Base-by-base conservation (phyloP, 2,113 vertebrate species). In the Donacobius atricapilla region DNA sequence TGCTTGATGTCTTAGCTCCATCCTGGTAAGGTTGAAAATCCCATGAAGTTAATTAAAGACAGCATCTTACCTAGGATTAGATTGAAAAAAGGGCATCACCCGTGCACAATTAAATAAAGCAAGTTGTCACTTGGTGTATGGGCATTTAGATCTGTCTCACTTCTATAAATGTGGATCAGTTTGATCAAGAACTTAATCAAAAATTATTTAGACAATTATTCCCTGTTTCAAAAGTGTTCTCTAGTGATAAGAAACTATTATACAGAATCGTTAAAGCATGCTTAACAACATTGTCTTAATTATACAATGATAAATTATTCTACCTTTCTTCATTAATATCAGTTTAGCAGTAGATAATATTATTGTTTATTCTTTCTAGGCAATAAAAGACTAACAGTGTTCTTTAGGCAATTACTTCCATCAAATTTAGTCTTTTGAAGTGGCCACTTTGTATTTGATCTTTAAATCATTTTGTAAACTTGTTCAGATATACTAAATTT, bases 241-340 rank as follows among this genome's bases (percentile, higher is more conserved):
- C 97, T 97, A 90, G 96, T 97, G 97, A 96, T 97, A 89, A 85
- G 81, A 96, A 95, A 93, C 95, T 90, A 93, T 98, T 98, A 97
- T 84, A 96, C 96, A 95, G 93, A 97, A 96, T 98, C 75, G 33
- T 97, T 98, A 98, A 98, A 97, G 94, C 97, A 93, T 96, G 94
- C 96, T 97, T 98, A 97, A 95, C 47, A 87, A 77, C 97, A 89
- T 48, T 96, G 96, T 97, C 97, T 96, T 98, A 98, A 98, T 98
- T 97, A 97, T 95, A 91, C 94, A 96, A 87, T 97, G 97, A 98
- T 97, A 97, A 97, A 98, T 98, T 97, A 97, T 97, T 97, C 96
- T 97, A 97, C 98, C 96, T 97, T 97, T 97, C 95, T 97, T 97
- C 95, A 92, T 96, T 98, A 98, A 85, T 93, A 86, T 94, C 57